These are phyloP conservation scores for Drosophila quinaria DNA, from an alignment of 2,888 invertebrate genomes.

Conservation along the genomic window DNA sequence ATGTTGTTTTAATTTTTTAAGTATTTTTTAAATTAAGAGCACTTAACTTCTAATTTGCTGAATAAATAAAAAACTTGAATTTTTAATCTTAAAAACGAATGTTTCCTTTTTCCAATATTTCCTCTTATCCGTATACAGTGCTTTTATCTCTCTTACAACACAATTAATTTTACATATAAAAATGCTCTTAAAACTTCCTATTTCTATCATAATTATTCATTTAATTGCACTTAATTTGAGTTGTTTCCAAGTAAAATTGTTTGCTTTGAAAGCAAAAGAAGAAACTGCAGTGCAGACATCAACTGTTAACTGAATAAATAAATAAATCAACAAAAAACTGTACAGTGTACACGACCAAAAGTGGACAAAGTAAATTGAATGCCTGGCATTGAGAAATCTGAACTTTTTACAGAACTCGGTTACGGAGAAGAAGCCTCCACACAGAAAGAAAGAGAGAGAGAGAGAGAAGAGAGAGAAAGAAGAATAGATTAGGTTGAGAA, in stretches of 20 bases:
- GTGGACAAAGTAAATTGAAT: conserved; percentile 37
- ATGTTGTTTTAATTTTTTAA: too few relatives aligned
- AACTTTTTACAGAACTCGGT: conserved; percentile 33
- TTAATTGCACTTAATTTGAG: conserved; percentile 12
- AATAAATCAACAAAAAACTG: conserved; percentile 23
- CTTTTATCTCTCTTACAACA: background rate
- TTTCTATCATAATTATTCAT: conserved; percentile 11
- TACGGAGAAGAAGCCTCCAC: background rate
- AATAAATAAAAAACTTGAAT: too few relatives aligned
- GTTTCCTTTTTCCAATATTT: background rate
- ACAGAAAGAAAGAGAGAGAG: background rate
- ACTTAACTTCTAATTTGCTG: too few relatives aligned
- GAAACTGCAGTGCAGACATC: conserved; percentile 11
- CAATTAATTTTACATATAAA: background rate
- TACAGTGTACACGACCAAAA: conserved; percentile 20
- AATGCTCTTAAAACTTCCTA: background rate
- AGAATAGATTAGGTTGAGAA: conserved; percentile 11
- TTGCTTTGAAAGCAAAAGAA: background rate
- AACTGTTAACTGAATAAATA: conserved; percentile 47
- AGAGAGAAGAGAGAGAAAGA: background rate
- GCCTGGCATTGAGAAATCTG: conserved; percentile 50
- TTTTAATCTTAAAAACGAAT: too few relatives aligned
- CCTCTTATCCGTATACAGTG: too few relatives aligned
- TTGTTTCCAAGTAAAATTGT: conserved; percentile 18
- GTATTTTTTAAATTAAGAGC: too few relatives aligned